Evolutionary conservation across 2,113 vertebrate species (phyloP), one percentile per base, ranked within the genome.

Genomic region (Procavia capensis): DNA sequence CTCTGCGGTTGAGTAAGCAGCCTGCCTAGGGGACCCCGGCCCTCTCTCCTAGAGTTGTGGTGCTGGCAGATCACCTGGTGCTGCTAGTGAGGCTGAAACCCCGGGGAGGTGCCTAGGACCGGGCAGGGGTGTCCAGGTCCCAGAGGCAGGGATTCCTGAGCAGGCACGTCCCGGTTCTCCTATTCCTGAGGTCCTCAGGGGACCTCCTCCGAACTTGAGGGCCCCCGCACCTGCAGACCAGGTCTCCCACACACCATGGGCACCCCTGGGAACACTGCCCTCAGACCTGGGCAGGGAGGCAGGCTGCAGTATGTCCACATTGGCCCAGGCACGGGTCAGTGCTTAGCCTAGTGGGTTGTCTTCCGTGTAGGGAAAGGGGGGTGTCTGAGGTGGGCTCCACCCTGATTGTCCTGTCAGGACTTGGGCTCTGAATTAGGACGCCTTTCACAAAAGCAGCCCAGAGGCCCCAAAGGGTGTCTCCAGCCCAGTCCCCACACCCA

Each of bases 1-100:
- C 10, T 88, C 97, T 0, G 1, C 19, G 0, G 13, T 97, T 3
- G 97, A 99, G 99, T 99, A 93, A 99, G 99, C 16, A 5, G 88
- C 41, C 47, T n/a, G 66, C 74, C 10, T 1, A 16, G 39, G 45
- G 29, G 78, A 0, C 9, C 3, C 39, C 41, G 0, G 54, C 3
- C 34, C 34, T 36, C 68, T 17, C 57, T 22, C 19, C 4, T 6
- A n/a, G 22, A 19, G 20, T 39, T 36, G 50, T 72, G 68, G 63
- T 36, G 17, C 11, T 31, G 34, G 25, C 41, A 80, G 78, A 20
- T 34, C 3, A 17, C 9, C 81, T 8, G 10, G 80, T 64, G 31
- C 82, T 43, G 31, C 1, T 31, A 45, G 20, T 27, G 54, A 36
- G 39, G 50, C 29, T 14, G 22, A 70, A 64, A 36, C 20, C 39